phyloP scores from a whole-genome alignment of 2,888 invertebrate species.

The Eumacrocentrus americanus region DNA sequence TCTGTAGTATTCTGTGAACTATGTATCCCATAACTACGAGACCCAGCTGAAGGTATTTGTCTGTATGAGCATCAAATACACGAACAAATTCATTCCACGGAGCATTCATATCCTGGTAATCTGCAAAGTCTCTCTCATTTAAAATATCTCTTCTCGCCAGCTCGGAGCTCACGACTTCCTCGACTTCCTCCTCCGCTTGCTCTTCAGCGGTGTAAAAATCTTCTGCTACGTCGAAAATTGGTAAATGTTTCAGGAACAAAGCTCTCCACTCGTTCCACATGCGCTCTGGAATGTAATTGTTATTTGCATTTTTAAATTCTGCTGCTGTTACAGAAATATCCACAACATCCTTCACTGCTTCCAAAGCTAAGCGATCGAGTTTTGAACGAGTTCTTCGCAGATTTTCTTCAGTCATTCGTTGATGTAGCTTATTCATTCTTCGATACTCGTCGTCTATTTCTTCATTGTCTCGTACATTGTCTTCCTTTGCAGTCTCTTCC shows the following conservation, averaged over 20 bases:
- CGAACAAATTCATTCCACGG: constrained; percentile 66
- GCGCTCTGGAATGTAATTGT: constrained; percentile 61
- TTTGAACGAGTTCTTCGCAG: constrained; percentile 30
- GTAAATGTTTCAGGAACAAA: constrained; percentile 65
- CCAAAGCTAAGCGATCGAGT: constrained; percentile 63
- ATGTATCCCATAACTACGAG: constrained; percentile 63
- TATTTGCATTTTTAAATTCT: constrained; percentile 62
- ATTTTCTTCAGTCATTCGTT: constrained; percentile 57
- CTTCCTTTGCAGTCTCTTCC: constrained; percentile 58
- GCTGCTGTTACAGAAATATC: constrained; percentile 65
- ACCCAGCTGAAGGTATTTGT: constrained; percentile 59
- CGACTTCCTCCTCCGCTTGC: constrained; percentile 55
- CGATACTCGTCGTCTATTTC: constrained; percentile 41
- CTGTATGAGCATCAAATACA: constrained; percentile 61
- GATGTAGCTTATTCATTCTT: constrained; percentile 61
- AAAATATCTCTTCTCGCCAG: constrained; percentile 64
- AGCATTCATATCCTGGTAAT: constrained; percentile 64
- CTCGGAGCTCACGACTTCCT: constrained; percentile 62
- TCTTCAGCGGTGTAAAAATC: constrained; percentile 49
- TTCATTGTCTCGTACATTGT: constrained; percentile 36
- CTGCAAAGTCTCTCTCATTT: constrained; percentile 65
- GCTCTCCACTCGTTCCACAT: constrained; percentile 67
- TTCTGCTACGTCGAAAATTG: constrained; percentile 65
- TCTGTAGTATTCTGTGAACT: constrained; percentile 64
- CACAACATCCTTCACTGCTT: constrained; percentile 65